Evolutionary conservation across 2,888 invertebrate genomes (phyloP), one percentile per base, ranked within the genome.

Genomic region (Dicyrtoma fusca): DNA sequence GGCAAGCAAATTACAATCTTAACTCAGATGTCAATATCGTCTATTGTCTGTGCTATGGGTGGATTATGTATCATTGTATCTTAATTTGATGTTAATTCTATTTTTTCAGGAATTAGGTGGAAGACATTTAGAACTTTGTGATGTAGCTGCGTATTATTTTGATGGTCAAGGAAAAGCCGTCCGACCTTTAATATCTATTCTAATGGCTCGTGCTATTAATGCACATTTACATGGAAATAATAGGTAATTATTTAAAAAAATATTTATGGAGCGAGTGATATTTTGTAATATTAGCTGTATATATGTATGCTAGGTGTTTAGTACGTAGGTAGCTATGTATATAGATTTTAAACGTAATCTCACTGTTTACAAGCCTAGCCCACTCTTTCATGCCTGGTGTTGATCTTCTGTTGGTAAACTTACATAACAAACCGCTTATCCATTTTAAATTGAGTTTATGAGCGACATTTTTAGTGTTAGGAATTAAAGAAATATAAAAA

Each of bases 91-190:
- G n/a, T 49, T 49, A 49, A 17, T 17, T 49, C 11, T 4, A 17
- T 49, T 49, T 49, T 49, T 62, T 10, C 26, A 76, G 76, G 76
- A 75, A 57, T 57, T 76, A n/a, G 75, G 73, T 49, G 74, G 76
- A 23, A 55, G 64, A 23, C 72, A 76, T 47, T 19, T 65, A 45
- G 76, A 76, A 49, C 63, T 76, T 25, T 75, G 75, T 61, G 72
- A 75, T 68, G 75, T 76, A n/a, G 91, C 97, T 77, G 92, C 93
- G 82, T 98, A 99, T 86, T 97, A 98, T 86, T 97, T 99, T 87
- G 95, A 96, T 86, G 97, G 97, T 76, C 92, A 96, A 85, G 98
- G 98, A 82, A 99, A 99, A 87, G 94, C 96, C 80, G 87, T 98
- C 80, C 89, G 98, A 83, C 98, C 98, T 66, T 94, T 95, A 91